A percentile compares a stretch with the other conserved stretches of the same genome.
Evolutionary conservation across 2,113 vertebrate species (phyloP).

Genomic region (Chelonoidis abingdonii): DNA sequence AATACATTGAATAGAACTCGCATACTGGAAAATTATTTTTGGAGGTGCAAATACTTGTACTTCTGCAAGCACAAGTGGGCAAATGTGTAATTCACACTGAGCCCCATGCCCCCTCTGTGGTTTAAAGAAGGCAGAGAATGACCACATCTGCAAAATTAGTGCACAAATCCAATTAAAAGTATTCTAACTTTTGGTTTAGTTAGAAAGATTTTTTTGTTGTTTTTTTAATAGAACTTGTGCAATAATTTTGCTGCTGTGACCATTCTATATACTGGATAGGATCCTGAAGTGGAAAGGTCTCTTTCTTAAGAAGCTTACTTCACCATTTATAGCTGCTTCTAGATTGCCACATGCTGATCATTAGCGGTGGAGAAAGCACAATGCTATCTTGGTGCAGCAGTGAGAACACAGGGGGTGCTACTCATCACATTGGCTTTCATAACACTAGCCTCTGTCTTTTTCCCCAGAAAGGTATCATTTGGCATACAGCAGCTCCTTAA

Average conservation of each 20-base stretch:
- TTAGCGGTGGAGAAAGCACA: neutral
- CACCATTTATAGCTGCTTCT: neutral
- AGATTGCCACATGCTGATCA: too few relatives aligned
- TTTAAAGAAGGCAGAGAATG: neutral
- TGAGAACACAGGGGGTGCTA: neutral
- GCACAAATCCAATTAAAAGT: neutral
- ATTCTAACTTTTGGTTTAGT: neutral
- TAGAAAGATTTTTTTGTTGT: neutral
- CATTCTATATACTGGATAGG: neutral
- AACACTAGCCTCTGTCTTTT: neutral
- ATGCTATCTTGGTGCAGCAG: neutral
- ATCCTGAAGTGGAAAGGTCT: neutral
- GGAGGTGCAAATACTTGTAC: neutral
- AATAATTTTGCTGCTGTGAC: neutral
- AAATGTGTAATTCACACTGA: neutral
- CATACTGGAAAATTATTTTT: neutral
- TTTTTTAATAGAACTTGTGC: neutral
- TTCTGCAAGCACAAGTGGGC: neutral
- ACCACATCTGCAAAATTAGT: neutral
- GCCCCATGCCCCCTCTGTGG: neutral
- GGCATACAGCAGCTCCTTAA: neutral
- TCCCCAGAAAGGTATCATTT: neutral
- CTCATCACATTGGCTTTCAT: neutral
- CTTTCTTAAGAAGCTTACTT: neutral
- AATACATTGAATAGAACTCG: neutral